Conservation (phyloP, 2,888 invertebrate species). For the Drosophila barbarae region DNA sequence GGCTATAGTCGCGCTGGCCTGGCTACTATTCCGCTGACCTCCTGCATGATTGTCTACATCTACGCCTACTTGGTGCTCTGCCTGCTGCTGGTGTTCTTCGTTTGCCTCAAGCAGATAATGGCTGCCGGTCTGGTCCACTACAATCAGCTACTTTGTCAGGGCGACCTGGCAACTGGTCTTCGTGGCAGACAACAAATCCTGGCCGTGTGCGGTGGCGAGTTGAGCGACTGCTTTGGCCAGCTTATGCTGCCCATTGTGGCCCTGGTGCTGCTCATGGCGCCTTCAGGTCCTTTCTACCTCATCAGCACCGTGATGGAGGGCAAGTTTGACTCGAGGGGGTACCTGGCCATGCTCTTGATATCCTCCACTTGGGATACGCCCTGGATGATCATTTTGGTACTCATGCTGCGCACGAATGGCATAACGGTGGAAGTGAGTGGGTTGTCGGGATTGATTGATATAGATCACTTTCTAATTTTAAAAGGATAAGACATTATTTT, state of each 20-base stretch:
- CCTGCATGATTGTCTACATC: slow-evolving; percentile 37
- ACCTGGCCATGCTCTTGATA: not conserved
- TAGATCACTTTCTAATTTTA: not conserved
- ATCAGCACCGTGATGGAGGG: slow-evolving; percentile 54
- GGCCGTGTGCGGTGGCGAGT: slow-evolving; percentile 27
- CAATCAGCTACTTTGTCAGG: slow-evolving; percentile 33
- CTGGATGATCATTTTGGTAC: slow-evolving; percentile 48
- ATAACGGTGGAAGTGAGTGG: slow-evolving; percentile 61
- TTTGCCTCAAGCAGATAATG: slow-evolving; percentile 52
- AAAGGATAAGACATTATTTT: rapidly evolving
- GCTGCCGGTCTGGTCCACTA: slow-evolving; percentile 32
- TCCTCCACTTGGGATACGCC: slow-evolving; percentile 48
- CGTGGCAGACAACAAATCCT: slow-evolving; percentile 34
- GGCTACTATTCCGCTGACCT: not conserved
- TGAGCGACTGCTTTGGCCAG: slow-evolving; percentile 47
- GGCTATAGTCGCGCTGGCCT: slow-evolving; percentile 29
- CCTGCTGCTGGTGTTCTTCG: slow-evolving; percentile 49
- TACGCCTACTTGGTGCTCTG: slow-evolving; percentile 46
- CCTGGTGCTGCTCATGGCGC: slow-evolving; percentile 38
- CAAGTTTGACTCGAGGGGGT: slow-evolving; percentile 8
- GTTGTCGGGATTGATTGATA: not conserved
- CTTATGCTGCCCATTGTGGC: slow-evolving; percentile 54
- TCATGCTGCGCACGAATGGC: slow-evolving; percentile 47
- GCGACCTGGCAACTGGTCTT: slow-evolving; percentile 11
- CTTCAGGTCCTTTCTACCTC: slow-evolving; percentile 47